Base-by-base conservation (phyloP, 2,797 vertebrate species). In the Kryptopterus vitreolus region DNA sequence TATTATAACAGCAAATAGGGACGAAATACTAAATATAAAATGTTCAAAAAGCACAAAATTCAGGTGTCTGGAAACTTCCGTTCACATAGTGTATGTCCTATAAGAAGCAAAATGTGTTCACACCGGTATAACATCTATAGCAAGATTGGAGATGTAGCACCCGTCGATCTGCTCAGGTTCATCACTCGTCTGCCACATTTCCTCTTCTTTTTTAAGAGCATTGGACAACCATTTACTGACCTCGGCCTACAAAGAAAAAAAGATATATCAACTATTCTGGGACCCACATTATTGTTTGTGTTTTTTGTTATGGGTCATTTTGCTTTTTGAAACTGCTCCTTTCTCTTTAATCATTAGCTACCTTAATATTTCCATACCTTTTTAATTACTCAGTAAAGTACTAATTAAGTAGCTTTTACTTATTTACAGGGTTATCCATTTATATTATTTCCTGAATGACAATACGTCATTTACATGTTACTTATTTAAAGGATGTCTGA, bases 71-170 rank as follows among this genome's bases (percentile, higher is more conserved):
- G 6, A 43, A 43, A 43, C 38, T 43, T 43, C 38, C 10, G 38
- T 43, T 10, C 38, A 43, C 7, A 43, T 10, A 43, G 1, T 43
- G 38, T 10, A 43, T 43, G 38, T 43, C 8, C 8, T 43, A 7
- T 43, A 43, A n/a, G 38, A 26, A 66, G 46, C 4, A 48, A 68
- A n/a, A 16, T 24, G 11, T 73, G 15, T 59, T 43, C 76, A 83
- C 92, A 98, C 97, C 93, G 95, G 94, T 78, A 98, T 92, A 84
- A 95, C 85, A 63, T 96, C 94, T 2, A 96, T 87, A 48, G 94
- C 92, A 62, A 98, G 89, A 6, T 94, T 93, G 29, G 94, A 95
- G 90, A 95, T 94, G 87, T 88, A 94, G 87, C 85, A 91, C 0
- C 87, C 86, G 8, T 95, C 92, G 1, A 95, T 71, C 75, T 89